Percentiles rank a stretch among this genome's conserved stretches.
Conservation (phyloP, 2,888 invertebrate genomes). For the Ditula angustiorana region DNA sequence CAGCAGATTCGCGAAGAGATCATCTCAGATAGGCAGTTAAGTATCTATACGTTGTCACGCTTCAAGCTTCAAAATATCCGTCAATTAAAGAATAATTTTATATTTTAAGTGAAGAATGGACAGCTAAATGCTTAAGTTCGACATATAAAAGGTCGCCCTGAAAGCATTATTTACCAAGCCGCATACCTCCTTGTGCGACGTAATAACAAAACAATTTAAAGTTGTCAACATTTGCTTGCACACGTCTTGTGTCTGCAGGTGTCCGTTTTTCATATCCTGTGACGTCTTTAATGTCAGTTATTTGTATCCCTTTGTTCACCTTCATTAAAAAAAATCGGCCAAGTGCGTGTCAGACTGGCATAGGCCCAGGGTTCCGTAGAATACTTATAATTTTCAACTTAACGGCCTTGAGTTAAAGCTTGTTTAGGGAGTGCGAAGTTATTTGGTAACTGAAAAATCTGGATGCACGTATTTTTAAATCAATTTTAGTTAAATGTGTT, state of each 20-base stretch:
- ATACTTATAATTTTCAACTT: too few relatives aligned
- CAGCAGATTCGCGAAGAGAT: not conserved
- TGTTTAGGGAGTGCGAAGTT: too few relatives aligned
- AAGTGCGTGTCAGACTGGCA: too few relatives aligned
- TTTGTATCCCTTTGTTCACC: not conserved
- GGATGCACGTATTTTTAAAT: too few relatives aligned
- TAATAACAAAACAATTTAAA: constrained; percentile 24
- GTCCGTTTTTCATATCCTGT: constrained; percentile 10
- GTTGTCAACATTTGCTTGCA: constrained; percentile 9
- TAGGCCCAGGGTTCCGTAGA: too few relatives aligned
- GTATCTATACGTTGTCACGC: not conserved
- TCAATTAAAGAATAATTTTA: not conserved
- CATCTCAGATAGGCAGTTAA: not conserved
- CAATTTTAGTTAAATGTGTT: too few relatives aligned
- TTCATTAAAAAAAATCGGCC: too few relatives aligned
- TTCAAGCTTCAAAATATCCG: constrained; percentile 8
- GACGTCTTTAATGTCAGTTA: not conserved
- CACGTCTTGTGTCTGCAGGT: constrained; percentile 9
- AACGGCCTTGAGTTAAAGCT: too few relatives aligned
- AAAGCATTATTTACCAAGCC: constrained; percentile 16
- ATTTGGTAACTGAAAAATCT: too few relatives aligned
- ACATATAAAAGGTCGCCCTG: constrained; percentile 18
- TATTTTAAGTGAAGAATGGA: constrained; percentile 11
- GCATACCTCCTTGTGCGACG: constrained; percentile 23
- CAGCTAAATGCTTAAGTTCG: constrained; percentile 8